phyloP scores from a whole-genome alignment of 1,140 invertebrate species.

The Zeugodacus cucurbitae region DNA sequence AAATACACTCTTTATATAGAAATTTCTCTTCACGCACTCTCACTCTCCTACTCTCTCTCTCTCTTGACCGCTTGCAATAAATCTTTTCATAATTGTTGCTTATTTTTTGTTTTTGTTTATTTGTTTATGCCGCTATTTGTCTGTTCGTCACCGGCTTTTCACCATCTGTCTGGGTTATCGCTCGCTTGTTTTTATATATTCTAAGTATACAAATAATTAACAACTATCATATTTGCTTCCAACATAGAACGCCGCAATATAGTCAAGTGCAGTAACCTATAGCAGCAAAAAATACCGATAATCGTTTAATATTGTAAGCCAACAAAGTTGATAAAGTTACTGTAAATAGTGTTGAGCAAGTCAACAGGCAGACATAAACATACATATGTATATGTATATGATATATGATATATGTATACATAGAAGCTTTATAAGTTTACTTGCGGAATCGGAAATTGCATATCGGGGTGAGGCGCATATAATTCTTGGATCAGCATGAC shows the following conservation, averaged over 20 bases:
- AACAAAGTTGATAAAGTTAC: slow-evolving; percentile 4
- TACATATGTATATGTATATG: too few relatives aligned
- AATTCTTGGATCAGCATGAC: too few relatives aligned
- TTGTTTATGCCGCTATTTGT: neutral
- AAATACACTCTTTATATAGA: too few relatives aligned
- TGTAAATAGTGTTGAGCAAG: neutral
- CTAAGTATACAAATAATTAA: neutral
- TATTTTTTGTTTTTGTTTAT: neutral
- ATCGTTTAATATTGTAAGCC: neutral
- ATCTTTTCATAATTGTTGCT: too few relatives aligned
- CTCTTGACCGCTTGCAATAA: too few relatives aligned
- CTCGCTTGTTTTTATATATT: neutral
- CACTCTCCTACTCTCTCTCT: neutral
- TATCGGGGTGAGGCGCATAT: too few relatives aligned
- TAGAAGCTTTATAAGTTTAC: too few relatives aligned
- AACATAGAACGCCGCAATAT: neutral
- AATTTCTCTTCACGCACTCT: neutral
- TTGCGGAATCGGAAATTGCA: too few relatives aligned
- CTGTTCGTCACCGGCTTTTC: neutral
- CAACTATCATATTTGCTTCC: neutral
- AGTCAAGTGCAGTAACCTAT: slow-evolving; percentile 18
- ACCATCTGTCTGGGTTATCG: neutral
- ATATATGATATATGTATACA: too few relatives aligned
- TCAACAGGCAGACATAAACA: neutral
- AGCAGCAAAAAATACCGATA: neutral